Base-by-base conservation (phyloP, 2,797 vertebrate species). In the Okamejei kenojei region DNA sequence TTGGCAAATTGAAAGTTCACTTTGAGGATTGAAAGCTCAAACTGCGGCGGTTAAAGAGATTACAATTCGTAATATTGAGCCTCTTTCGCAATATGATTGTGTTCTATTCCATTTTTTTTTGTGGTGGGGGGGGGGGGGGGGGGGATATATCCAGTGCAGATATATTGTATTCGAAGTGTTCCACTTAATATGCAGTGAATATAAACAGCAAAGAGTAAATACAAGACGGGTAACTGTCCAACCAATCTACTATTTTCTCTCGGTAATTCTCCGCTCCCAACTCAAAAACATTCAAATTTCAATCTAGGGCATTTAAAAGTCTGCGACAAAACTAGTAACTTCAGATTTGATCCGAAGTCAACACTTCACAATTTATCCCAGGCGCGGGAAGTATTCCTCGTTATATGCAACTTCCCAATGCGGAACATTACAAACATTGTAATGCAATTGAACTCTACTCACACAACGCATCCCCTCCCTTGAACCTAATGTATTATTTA, bases 401-500 rank as follows among this genome's bases (percentile, higher is more conserved):
- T 45, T 74, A 29, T 23, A 5, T 76, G 35, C 90, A 91, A 92
- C 90, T 92, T 92, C 73, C 71, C 35, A 92, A 91, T 23, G 11
- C 38, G 68, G 38, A 38, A 45, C 23, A 74, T 29, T 29, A 74
- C 32, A 21, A 32, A 73, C 90, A 92, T 23, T 38, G 90, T 26
- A 54, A 91, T 76, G 26, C 38, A 92, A 76, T 76, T 73, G 23
- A 45, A 74, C 35, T 45, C 32, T 23, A 91, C 73, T 91, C 45
- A 76, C 76, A 54, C 71, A 92, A 54, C 90, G 71, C 38, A 74
- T 45, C 90, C 71, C 23, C 71, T 74, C 38, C 38, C 90, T 74
- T 74, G 38, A 65, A 54, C 26, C 38, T 76, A 92, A 92, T 92
- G 26, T 58, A 92, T 92, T 92, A 92, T 92, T 92, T 76, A 92